Base-by-base conservation (phyloP, 2,797 vertebrate species). In the Scomberomorus guttatus region DNA sequence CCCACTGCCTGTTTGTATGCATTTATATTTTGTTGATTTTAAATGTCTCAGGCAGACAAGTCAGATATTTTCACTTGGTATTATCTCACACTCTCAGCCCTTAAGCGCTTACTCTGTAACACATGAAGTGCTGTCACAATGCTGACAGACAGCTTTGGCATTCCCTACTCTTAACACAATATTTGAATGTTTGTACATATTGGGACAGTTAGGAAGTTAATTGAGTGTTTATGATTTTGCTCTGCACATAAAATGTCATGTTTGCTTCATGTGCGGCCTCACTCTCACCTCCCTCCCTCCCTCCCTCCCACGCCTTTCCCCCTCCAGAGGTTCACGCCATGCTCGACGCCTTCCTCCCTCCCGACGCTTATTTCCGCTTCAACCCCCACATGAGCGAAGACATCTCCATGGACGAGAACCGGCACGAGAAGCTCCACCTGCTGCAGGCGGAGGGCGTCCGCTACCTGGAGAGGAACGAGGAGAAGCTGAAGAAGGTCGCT, bases 371-470 rank as follows among this genome's bases (percentile, higher is more conserved):
- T 54, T 99, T 98, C 93, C 97, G 98, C 91, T 98, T 99, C 94
- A 99, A 99, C 93, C 98, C 98, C n/a, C 94, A 96, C 60, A 94
- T 99, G 95, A 97, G 93, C 68, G 97, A 99, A 86, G 98, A 99
- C 25, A 93, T 98, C 87, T 74, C 96, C 80, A 94, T 99, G 85
- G 97, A 99, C 76, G 98, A 99, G 87, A 98, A 92, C 89, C 97
- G 97, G 13, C 95, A 95, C 3, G 98, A 99, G 92, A 98, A 97
- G 68, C 96, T 99, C 44, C 95, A 85, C 88, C 92, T 95, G 82
- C 94, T 99, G 87, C 97, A 95, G 91, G 92, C 93, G 1, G 97
- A 98, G 87, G 96, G 97, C n/a, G 46, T 93, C 66, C 95, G 87
- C 7, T 99, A 99, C 81, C 95, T 99, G 83, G 96, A 98, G 89